Conservation (phyloP, 1,140 invertebrate genomes). For the Potamilus streckersoni region DNA sequence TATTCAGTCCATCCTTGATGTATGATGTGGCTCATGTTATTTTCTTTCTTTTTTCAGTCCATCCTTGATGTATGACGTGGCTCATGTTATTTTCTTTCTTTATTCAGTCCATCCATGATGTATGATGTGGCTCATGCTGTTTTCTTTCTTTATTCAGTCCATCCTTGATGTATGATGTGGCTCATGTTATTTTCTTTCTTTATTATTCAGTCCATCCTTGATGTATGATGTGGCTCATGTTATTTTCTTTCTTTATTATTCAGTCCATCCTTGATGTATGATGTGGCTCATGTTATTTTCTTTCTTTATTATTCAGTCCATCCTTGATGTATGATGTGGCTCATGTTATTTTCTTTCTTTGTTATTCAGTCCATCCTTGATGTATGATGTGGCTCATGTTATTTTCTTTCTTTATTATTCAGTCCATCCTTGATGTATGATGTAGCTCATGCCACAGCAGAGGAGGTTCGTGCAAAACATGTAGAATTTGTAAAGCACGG, state of each 20-base stretch:
- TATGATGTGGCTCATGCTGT: not conserved
- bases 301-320: not conserved
- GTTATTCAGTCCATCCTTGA: not conserved
- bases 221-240: too few species aligned
- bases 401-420: slow-evolving; percentile 5
- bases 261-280: too few species aligned
- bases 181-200: not conserved
- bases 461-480: slow-evolving; percentile 60
- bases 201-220: not conserved
- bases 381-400: not conserved
- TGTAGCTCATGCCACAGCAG: slow-evolving; percentile 50
- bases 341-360: not conserved
- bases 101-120: too few species aligned
- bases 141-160: too few species aligned
- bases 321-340: too few species aligned
- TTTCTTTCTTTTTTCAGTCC: too few species aligned
- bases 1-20: too few species aligned
- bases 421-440: slow-evolving; percentile 44
- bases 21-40: too few species aligned
- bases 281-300: not conserved
- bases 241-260: too few species aligned
- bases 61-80: too few species aligned
- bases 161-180: too few species aligned
- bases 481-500: slow-evolving; percentile 43
- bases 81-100: too few species aligned